These are phyloP conservation scores for Nipponacmea schrenckii DNA, from an alignment of 2,888 invertebrate genomes.

Conservation along the genomic window DNA sequence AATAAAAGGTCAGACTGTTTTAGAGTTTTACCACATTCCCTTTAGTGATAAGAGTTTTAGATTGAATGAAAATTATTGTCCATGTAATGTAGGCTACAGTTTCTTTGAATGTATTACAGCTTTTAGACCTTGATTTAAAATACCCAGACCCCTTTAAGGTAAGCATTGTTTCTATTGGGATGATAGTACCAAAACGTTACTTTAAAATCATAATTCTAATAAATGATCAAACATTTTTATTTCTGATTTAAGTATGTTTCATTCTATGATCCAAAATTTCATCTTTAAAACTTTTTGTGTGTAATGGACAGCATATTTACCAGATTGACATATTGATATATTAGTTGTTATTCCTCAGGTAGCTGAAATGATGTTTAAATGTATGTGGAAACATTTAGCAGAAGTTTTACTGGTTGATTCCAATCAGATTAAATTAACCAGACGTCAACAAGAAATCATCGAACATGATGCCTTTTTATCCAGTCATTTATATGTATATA, in stretches of 20 bases:
- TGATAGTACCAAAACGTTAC: too few species aligned
- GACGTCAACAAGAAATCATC: conserved; percentile 32
- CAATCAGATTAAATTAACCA: conserved; percentile 17
- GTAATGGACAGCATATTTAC: too few species aligned
- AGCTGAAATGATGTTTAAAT: conserved; percentile 58
- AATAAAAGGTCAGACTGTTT: too few species aligned
- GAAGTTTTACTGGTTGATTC: conserved; percentile 43
- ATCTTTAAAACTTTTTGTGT: too few species aligned
- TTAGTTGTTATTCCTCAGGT: conserved; percentile 38
- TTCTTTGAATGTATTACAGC: conserved; percentile 38
- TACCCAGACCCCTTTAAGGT: conserved; percentile 54
- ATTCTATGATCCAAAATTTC: too few species aligned
- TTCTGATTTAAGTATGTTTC: too few species aligned
- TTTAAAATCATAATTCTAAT: background rate
- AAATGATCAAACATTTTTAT: too few species aligned
- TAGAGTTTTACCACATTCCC: too few species aligned
- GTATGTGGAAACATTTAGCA: conserved; percentile 49
- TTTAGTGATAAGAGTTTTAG: too few species aligned
- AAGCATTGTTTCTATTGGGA: conserved; percentile 16
- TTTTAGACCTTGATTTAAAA: conserved; percentile 47
- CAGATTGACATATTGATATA: too few species aligned
- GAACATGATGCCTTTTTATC: conserved; percentile 54
- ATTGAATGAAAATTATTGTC: too few species aligned
- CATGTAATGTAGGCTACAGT: too few species aligned
- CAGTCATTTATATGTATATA: conserved; percentile 45